Percentiles rank a stretch among this genome's conserved stretches.
Conservation (phyloP, 1,140 invertebrate species). For the Neotoxoptera formosana region DNA sequence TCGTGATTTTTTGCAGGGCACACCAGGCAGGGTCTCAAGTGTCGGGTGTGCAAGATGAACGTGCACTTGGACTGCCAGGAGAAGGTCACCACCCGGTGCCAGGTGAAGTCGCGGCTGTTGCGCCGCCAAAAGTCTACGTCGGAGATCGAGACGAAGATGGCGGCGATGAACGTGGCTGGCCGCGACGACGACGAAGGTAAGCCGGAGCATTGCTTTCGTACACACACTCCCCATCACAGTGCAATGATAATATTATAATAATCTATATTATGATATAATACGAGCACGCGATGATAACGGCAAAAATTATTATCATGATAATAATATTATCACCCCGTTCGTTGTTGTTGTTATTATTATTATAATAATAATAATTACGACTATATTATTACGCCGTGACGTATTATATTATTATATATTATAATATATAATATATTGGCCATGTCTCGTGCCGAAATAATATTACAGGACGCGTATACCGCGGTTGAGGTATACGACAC, state of each 20-base stretch:
- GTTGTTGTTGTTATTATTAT: background rate
- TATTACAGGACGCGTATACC: background rate
- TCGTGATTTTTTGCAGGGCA: constrained; percentile 71
- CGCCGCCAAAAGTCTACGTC: constrained; percentile 87
- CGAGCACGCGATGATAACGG: background rate
- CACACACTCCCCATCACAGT: no score
- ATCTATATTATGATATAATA: no score
- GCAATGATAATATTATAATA: background rate
- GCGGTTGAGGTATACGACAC: background rate
- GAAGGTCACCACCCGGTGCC: constrained; percentile 76
- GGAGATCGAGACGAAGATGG: constrained; percentile 74
- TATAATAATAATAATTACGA: background rate
- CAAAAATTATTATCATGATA: background rate
- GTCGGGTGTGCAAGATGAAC: constrained; percentile 89
- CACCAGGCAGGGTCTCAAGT: constrained; percentile 89
- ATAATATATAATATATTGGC: background rate
- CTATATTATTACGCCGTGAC: background rate
- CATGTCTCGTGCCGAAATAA: background rate
- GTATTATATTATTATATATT: no score
- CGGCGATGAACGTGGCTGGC: constrained; percentile 62
- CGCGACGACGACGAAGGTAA: constrained; percentile 74
- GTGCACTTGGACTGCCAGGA: constrained; percentile 89
- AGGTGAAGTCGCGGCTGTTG: constrained; percentile 81
- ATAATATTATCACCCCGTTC: background rate
- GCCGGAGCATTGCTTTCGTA: constrained; percentile 60